Evolutionary conservation across 2,888 invertebrate species (phyloP).

Genomic region (Protonemura montana): DNA sequence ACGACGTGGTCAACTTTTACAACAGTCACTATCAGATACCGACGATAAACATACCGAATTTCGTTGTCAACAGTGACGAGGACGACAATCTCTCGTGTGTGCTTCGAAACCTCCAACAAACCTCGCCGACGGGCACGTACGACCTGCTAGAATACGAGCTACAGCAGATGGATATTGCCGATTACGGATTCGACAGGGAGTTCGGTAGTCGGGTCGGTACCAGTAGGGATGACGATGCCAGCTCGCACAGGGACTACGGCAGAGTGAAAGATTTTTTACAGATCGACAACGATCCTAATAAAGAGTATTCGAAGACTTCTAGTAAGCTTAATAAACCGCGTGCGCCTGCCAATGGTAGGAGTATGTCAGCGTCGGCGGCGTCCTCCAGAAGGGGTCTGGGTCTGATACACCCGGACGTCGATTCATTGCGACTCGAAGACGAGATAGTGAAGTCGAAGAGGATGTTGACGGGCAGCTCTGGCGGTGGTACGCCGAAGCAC

Average conservation of each 20-base stretch:
- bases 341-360: constrained; percentile 53
- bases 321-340: constrained; percentile 36
- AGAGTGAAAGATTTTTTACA: constrained; percentile 19
- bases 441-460: constrained; percentile 57
- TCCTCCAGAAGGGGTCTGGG: constrained; percentile 52
- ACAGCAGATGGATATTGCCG: constrained; percentile 43
- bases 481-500: constrained; percentile 53
- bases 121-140: constrained; percentile 46
- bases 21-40: constrained; percentile 52
- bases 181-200: constrained; percentile 16
- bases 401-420: constrained; percentile 47
- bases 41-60: constrained; percentile 47
- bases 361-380: constrained; percentile 56
- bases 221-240: background rate
- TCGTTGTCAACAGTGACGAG: constrained; percentile 43
- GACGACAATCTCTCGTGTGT: constrained; percentile 45
- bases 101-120: constrained; percentile 47
- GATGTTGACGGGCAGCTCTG: constrained; percentile 54
- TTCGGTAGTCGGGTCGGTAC: constrained; percentile 16
- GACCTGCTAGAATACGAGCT: constrained; percentile 42
- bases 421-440: constrained; percentile 52
- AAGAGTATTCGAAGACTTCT: background rate
- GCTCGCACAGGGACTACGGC: background rate
- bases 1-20: background rate
- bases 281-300: constrained; percentile 1